Percentiles rank a stretch among this genome's conserved stretches.
phyloP scores from a whole-genome alignment of 2,888 invertebrate genomes.

The Melipona bicolor region DNA sequence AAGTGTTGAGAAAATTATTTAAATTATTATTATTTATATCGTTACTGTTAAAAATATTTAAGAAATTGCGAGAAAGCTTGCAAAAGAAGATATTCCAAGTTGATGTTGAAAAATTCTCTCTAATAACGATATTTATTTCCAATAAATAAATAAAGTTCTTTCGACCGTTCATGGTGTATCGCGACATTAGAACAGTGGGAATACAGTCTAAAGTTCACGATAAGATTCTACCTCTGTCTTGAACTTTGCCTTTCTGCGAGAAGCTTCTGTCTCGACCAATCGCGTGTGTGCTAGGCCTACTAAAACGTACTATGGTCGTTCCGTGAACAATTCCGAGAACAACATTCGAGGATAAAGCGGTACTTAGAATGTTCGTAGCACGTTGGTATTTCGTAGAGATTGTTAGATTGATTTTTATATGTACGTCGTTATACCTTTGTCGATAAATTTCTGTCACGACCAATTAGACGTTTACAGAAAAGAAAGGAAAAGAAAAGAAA shows the following conservation, averaged over 20 bases:
- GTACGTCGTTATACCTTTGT: constrained; percentile 31
- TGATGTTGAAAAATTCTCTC: too few relatives aligned
- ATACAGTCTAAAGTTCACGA: neutral
- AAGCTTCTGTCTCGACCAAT: constrained; percentile 34
- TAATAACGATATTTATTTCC: neutral
- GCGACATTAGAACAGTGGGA: neutral
- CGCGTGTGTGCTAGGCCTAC: constrained; percentile 42
- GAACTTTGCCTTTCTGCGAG: constrained; percentile 18
- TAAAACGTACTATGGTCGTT: constrained; percentile 26
- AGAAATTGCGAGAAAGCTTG: neutral
- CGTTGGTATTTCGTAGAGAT: constrained; percentile 27
- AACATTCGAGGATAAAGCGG: neutral
- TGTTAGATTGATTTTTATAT: constrained; percentile 47
- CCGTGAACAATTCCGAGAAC: neutral
- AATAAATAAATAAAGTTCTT: neutral
- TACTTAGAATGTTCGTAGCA: constrained; percentile 27
- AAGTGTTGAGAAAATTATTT: too few relatives aligned
- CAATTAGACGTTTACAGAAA: constrained; percentile 46
- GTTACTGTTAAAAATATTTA: neutral
- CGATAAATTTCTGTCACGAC: constrained; percentile 52
- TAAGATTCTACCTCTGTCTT: constrained; percentile 25
- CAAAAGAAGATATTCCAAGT: neutral
- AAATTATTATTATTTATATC: too few relatives aligned
- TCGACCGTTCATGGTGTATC: neutral
- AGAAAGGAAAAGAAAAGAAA: too few relatives aligned